Conservation (phyloP, 2,113 vertebrate genomes). For the Anoura caudifer region DNA sequence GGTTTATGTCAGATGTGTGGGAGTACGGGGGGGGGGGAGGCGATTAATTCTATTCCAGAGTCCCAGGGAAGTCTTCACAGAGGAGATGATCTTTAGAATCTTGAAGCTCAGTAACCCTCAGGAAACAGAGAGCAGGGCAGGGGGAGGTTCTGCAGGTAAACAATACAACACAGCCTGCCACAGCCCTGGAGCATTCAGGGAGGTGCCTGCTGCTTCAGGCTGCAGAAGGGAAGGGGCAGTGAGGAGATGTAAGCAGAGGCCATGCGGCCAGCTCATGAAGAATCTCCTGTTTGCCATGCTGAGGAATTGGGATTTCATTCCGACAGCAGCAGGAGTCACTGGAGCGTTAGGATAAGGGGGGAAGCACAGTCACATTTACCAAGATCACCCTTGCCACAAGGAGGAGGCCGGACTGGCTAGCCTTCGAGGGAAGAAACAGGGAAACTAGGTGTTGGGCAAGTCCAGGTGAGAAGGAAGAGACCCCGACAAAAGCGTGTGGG, state of each 20-base stretch:
- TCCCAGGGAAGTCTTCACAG: constrained; percentile 1
- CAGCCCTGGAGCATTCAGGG: background rate
- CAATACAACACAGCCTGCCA: background rate
- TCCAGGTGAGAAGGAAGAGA: background rate
- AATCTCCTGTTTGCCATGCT: background rate
- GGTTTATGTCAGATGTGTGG: background rate
- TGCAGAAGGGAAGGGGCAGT: background rate
- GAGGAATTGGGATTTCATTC: background rate
- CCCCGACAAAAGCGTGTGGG: no score
- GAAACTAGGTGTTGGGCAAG: background rate
- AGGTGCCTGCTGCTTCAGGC: background rate
- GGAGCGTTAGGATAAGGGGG: background rate
- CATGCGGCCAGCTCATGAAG: fast-evolving
- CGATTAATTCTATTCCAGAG: background rate
- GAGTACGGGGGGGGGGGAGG: background rate
- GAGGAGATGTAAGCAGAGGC: background rate
- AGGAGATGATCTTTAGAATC: constrained; percentile 6
- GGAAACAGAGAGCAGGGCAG: background rate
- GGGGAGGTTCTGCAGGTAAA: background rate
- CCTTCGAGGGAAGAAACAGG: background rate
- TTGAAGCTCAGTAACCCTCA: background rate
- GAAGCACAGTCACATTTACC: background rate
- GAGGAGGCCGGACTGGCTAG: background rate
- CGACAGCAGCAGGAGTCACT: background rate
- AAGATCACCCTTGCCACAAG: background rate